phyloP scores from a whole-genome alignment of 2,113 vertebrate genomes.

The Melierax canorus region DNA sequence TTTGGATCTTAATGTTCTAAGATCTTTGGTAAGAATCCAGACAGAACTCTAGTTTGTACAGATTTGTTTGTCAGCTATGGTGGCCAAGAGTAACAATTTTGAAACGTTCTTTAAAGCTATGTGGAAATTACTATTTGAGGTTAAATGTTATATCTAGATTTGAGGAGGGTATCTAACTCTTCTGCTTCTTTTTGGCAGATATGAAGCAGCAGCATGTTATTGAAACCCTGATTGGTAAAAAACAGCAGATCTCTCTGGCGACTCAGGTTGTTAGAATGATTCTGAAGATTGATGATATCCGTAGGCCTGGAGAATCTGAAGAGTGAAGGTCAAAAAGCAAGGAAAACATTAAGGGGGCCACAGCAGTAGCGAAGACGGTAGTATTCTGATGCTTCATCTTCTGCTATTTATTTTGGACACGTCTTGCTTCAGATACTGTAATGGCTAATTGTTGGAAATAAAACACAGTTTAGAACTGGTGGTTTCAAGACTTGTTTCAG shows the following conservation, averaged over 20 bases:
- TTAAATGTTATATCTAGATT: background rate
- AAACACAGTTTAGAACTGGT: slow-evolving; percentile 19
- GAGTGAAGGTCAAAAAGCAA: slow-evolving; percentile 69
- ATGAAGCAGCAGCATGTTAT: slow-evolving; percentile 98
- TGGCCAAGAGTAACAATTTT: background rate
- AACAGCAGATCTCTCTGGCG: slow-evolving; percentile 93
- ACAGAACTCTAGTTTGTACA: background rate
- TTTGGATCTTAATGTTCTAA: background rate
- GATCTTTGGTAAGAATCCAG: background rate
- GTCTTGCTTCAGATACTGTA: slow-evolving; percentile 24
- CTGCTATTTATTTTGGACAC: slow-evolving; percentile 63
- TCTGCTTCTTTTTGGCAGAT: slow-evolving; percentile 73
- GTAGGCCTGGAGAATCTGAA: slow-evolving; percentile 89
- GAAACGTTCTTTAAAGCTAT: accelerated
- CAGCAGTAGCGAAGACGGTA: slow-evolving; percentile 25
- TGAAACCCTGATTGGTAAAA: slow-evolving; percentile 96
- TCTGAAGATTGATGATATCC: slow-evolving; percentile 96
- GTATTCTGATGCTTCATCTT: background rate
- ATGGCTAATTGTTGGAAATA: slow-evolving; percentile 38
- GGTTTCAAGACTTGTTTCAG: background rate
- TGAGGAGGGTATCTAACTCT: background rate
- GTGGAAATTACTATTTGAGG: background rate
- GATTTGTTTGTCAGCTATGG: background rate
- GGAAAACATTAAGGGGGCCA: background rate
- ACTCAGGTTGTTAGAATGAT: slow-evolving; percentile 98